Evolutionary conservation across 1,140 invertebrate genomes (phyloP).

Genomic region (Ceratosolen fusciceps): DNA sequence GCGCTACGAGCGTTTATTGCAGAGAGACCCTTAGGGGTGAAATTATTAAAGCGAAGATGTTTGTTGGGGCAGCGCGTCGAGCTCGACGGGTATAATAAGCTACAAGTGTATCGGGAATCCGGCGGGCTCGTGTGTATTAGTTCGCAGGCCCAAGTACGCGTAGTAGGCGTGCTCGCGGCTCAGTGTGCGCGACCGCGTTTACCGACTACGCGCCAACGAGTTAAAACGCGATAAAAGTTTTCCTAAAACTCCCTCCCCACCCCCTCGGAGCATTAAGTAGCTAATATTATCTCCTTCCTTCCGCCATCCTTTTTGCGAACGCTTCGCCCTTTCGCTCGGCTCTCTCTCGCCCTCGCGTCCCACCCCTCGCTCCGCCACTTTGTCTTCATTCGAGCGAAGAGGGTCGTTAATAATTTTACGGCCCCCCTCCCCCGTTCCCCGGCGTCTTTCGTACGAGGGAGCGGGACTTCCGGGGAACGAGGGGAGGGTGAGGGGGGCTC

Average conservation of each 20-base stretch:
- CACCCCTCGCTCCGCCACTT: not conserved
- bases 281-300: conserved; percentile 40
- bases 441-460: not conserved
- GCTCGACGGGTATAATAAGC: too few species aligned
- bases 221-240: conserved; percentile 18
- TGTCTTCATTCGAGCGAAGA: conserved; percentile 20
- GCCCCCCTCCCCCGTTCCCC: not conserved
- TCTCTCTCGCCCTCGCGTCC: not conserved
- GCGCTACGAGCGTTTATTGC: too few species aligned
- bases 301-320: not conserved
- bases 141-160: too few species aligned
- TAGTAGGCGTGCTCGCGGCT: too few species aligned
- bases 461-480: not conserved
- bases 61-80: not conserved
- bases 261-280: conserved; percentile 26
- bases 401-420: conserved; percentile 49
- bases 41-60: not conserved
- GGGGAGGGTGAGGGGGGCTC: not conserved
- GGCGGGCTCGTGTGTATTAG: too few species aligned
- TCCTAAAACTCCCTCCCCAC: conserved; percentile 9
- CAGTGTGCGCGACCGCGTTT: not conserved
- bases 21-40: too few species aligned
- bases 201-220: not conserved
- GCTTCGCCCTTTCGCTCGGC: conserved; percentile 4
- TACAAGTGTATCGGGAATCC: too few species aligned